These are phyloP conservation scores for Noctua janthina DNA, from an alignment of 2,888 invertebrate species.

Conservation along the genomic window DNA sequence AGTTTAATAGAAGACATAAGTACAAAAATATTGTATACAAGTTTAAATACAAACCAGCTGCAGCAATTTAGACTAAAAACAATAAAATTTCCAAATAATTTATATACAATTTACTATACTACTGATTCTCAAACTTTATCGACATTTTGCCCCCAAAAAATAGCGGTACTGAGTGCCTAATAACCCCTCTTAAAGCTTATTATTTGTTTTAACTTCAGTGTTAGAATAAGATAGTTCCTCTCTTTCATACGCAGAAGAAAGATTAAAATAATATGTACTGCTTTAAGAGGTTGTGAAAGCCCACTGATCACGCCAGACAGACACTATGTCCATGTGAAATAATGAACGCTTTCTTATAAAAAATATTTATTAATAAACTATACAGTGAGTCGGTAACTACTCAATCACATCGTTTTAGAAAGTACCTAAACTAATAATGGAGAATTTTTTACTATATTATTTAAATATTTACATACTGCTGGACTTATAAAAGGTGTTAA, in stretches of 20 bases:
- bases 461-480: slow-evolving; percentile 38
- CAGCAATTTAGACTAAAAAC: slow-evolving; percentile 33
- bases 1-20: slow-evolving; percentile 23
- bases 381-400: slow-evolving; percentile 74
- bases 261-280: neutral
- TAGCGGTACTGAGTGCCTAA: neutral
- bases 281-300: neutral
- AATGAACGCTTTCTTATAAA: slow-evolving; percentile 10
- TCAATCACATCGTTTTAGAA: slow-evolving; percentile 70
- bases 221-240: neutral
- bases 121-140: slow-evolving; percentile 36
- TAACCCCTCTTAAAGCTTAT: too few species aligned
- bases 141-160: neutral
- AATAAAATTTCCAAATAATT: neutral
- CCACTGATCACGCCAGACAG: neutral
- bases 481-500: slow-evolving; percentile 15
- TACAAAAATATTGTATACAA: neutral
- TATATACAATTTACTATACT: slow-evolving; percentile 37
- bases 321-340: slow-evolving; percentile 5
- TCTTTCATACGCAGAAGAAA: neutral
- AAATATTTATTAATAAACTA: slow-evolving; percentile 46
- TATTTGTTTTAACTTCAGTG: neutral
- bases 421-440: slow-evolving; percentile 53
- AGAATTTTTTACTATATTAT: slow-evolving; percentile 44
- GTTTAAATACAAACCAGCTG: slow-evolving; percentile 52